phyloP scores from a whole-genome alignment of 2,797 vertebrate genomes.

The Brotogeris chrysoptera region DNA sequence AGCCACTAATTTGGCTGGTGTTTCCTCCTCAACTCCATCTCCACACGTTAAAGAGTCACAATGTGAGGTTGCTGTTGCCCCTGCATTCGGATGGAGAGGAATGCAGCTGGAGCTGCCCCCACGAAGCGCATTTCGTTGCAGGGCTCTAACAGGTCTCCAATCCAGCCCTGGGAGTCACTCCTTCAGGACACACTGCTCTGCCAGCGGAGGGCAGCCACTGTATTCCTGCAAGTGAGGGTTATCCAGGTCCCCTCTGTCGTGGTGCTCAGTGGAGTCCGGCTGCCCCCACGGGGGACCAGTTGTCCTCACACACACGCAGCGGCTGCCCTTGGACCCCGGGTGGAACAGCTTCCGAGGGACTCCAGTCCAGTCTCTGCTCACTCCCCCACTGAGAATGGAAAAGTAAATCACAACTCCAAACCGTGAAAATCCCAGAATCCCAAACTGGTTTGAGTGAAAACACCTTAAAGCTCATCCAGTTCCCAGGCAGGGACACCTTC shows the following conservation, averaged over 20 bases:
- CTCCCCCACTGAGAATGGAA: constrained; percentile 82
- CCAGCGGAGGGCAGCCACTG: constrained; percentile 77
- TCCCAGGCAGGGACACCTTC: not conserved
- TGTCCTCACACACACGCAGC: constrained; percentile 85
- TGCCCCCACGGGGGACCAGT: constrained; percentile 53
- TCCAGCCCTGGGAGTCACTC: not conserved
- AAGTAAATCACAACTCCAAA: not conserved
- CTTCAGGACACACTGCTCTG: constrained; percentile 77
- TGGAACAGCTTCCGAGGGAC: constrained; percentile 87
- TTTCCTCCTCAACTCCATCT: not conserved
- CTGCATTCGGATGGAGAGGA: not conserved
- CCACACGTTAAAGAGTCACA: fast-evolving
- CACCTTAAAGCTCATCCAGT: not conserved
- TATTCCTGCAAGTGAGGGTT: constrained; percentile 84
- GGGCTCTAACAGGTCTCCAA: fast-evolving
- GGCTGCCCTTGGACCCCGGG: constrained; percentile 74
- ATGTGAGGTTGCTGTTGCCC: fast-evolving
- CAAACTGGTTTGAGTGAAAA: not conserved
- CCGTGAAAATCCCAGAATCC: not conserved
- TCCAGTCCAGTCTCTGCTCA: constrained; percentile 86
- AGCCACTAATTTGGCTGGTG: not conserved
- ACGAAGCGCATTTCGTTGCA: fast-evolving
- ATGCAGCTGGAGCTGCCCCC: not conserved
- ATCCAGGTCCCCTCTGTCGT: constrained; percentile 74
- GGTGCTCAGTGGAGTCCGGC: not conserved